Base-by-base conservation (phyloP, 1,140 invertebrate genomes). In the Stenopsyche tienmushanensis region DNA sequence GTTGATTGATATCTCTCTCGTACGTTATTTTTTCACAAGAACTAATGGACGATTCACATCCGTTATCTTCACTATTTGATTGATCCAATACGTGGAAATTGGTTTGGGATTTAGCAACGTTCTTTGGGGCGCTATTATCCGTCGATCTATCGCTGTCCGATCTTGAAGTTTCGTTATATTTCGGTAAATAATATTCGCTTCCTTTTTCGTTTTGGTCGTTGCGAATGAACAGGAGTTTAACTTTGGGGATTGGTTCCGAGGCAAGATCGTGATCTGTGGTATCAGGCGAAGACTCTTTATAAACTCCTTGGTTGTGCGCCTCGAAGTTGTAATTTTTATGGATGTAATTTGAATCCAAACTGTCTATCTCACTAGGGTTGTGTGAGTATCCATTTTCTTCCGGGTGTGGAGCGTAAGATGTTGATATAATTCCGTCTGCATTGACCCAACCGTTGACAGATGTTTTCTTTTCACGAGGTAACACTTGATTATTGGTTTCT, bases 331-430 rank as follows among this genome's bases (percentile, higher is more conserved):
- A 82, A 71, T 80, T 78, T 71, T 84, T 81, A 71, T 84, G 82
- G 24, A 85, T 83, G 73, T 85, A 86, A 70, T 85, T 85, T n/a
- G 84, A 86, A 71, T 86, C 85, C 53, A 86, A 77, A 71, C 83
- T 86, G 72, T 86, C 84, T 59, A 85, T 84, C 73, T 85, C 84
- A 70, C 83, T 84, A 20, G 77, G 78, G 65, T 80, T 79, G 9
- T 76, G 75, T 20, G 80, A 80, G 34, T 70, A 64, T 10, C 44
- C 23, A 7, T 54, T 53, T 44, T 69, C 67, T 39, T 69, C 67
- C 23, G 49, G n/a, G 17, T 55, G 53, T 15, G 41, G 21, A 9
- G 50, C 21, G 55, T 44, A 47, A 1, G 24, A 5, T 18, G 13
- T 34, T 1, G 29, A 18, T 29, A 29, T 25, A 7, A 44, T 18